Conservation (phyloP, 2,888 invertebrate species). For the Disparrhopalites patrizii region DNA sequence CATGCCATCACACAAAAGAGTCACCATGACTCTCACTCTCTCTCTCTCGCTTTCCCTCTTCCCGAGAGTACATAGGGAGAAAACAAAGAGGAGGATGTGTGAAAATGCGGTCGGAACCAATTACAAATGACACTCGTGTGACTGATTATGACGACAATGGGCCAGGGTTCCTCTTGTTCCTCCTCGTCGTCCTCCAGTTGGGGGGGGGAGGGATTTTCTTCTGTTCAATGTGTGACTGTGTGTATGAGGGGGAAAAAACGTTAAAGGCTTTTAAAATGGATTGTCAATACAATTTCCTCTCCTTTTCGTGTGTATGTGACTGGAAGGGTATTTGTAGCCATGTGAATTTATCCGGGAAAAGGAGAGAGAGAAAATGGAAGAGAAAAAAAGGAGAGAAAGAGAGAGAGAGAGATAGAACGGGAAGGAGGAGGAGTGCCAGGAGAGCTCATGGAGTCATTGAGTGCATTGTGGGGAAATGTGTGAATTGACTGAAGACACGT, state of each 20-base stretch:
- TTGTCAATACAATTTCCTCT: not conserved
- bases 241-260: too few relatives aligned
- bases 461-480: not conserved
- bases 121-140: too few relatives aligned
- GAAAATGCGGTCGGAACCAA: too few relatives aligned
- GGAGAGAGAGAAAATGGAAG: too few relatives aligned
- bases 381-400: not conserved
- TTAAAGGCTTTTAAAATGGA: too few relatives aligned
- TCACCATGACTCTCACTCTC: too few relatives aligned
- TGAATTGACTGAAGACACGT: not conserved
- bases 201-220: not conserved
- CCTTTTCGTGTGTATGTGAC: not conserved
- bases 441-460: not conserved
- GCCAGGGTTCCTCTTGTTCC: not conserved
- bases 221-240: not conserved
- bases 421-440: not conserved
- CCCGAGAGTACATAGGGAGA: too few relatives aligned
- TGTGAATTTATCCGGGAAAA: not conserved
- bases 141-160: too few relatives aligned
- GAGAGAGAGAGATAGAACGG: not conserved
- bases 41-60: too few relatives aligned
- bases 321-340: not conserved
- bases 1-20: too few relatives aligned
- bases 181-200: not conserved
- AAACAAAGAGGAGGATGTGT: too few relatives aligned